Evolutionary conservation across 2,888 invertebrate genomes (phyloP), one percentile per base, ranked within the genome.

Genomic region (Anarsia innoxiella): DNA sequence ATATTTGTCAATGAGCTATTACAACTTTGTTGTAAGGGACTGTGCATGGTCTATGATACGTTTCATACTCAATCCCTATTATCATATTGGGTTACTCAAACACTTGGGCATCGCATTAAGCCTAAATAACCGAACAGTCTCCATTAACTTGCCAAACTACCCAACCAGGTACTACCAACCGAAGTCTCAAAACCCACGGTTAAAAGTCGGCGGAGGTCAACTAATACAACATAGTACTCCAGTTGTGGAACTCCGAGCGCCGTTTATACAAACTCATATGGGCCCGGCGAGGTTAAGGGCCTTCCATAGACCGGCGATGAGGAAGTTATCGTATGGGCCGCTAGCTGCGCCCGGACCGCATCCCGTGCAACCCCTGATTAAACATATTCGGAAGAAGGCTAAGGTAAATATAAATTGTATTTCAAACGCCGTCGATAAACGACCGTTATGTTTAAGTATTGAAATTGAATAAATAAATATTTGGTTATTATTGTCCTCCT

Each of bases 191-290:
- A 90, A 93, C 6, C 82, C 93, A 10, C 88, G 94, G 14, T 86
- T 95, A 0, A 94, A 94, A 75, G 93, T 96, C 2, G 95, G 95
- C 6, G 96, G 95, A 1, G 95, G 94, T 0, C 95, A 94, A 71
- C 86, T 97, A 2, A 95, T 97, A 41, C 96, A 99, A 69, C 99
- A 99, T 79, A 98, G 99, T 23, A 99, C 97, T 0, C 99, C 99
- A 0, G 96, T 97, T 0, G 95, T 98, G 5, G 99, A 99, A 68
- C 80, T 99, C 2, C 88, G 96, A 14, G 93, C 93, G 2, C 97
- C 97, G 0, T 99, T 99, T 80, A 94, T 99, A 44, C 99, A 98
- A 45, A 96, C 97, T 0, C 93, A 95, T 66, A 93, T 97, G 92
- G 92, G 93, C 0, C 82, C 85, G 2, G 85, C 83, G 0, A 50